Conservation (phyloP, 2,113 vertebrate species). For the Silurus glanis region DNA sequence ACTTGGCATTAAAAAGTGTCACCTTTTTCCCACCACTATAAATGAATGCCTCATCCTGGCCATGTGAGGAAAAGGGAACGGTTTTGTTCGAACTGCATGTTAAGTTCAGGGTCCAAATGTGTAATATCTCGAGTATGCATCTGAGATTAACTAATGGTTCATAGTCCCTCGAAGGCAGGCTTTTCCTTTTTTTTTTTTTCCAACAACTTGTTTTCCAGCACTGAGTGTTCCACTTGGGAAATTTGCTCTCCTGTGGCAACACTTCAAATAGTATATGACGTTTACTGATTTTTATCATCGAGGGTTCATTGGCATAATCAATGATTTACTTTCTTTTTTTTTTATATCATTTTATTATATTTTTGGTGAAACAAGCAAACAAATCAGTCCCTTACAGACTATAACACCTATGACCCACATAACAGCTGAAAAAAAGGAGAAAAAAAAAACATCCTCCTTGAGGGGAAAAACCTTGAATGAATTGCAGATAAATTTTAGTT, state of each 20-base stretch:
- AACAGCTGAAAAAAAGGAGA: background rate
- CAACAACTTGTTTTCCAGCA: slow-evolving; percentile 45
- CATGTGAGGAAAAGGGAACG: background rate
- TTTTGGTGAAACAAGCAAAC: background rate
- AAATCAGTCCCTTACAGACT: too few relatives aligned
- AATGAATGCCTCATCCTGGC: background rate
- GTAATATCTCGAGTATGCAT: slow-evolving; percentile 14
- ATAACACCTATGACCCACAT: background rate
- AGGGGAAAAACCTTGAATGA: background rate
- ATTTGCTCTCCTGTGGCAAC: background rate
- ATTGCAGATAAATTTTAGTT: background rate
- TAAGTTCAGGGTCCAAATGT: slow-evolving; percentile 1
- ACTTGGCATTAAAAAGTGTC: background rate
- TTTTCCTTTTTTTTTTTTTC: background rate
- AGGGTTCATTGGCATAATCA: slow-evolving; percentile 19
- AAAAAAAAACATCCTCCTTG: background rate
- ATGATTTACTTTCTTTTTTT: slow-evolving; percentile 15
- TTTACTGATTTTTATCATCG: background rate
- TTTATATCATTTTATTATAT: background rate
- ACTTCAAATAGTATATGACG: background rate
- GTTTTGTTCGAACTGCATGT: background rate
- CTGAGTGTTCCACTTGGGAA: slow-evolving; percentile 13
- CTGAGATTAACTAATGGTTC: slow-evolving; percentile 37
- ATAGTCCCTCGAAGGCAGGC: slow-evolving; percentile 36
- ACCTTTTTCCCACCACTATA: background rate